These are phyloP conservation scores for Salarias fasciatus DNA, from an alignment of 2,797 vertebrate species.

Conservation along the genomic window DNA sequence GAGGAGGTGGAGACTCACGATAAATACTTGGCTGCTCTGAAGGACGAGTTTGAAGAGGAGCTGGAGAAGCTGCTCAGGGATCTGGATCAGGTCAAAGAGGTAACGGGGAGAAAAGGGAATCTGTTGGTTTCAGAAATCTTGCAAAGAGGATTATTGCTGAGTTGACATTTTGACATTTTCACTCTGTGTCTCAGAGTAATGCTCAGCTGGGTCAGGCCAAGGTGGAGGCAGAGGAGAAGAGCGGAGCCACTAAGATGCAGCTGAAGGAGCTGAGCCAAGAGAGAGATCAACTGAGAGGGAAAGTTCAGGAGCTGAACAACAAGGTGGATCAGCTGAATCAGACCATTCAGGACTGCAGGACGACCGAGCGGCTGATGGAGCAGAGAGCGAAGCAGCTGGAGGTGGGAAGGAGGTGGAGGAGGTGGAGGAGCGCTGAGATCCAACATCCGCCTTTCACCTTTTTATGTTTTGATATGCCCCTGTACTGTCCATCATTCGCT, in stretches of 20 bases:
- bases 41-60: conserved; percentile 88
- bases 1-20: conserved; percentile 94
- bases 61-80: conserved; percentile 82
- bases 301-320: conserved; percentile 79
- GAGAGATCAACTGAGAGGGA: conserved; percentile 82
- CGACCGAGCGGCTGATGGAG: conserved; percentile 79
- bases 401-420: conserved; percentile 85
- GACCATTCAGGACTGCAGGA: conserved; percentile 78
- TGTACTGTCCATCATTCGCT: too few relatives aligned
- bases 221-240: conserved; percentile 77
- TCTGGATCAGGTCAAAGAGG: conserved; percentile 86
- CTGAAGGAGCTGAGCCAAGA: conserved; percentile 82
- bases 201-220: conserved; percentile 80
- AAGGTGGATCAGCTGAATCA: conserved; percentile 81
- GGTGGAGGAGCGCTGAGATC: conserved; percentile 6
- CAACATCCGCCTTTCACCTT: not conserved
- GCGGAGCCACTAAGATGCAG: conserved; percentile 63
- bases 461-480: not conserved
- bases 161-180: conserved; percentile 1
- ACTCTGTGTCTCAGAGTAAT: conserved; percentile 77
- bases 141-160: not conserved
- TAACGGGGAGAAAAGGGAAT: conserved; percentile 43
- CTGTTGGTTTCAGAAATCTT: not conserved
- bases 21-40: conserved; percentile 88
- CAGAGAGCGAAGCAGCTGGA: conserved; percentile 80